phyloP scores from a whole-genome alignment of 2,113 vertebrate genomes.

The Brachyhypopomus gauderio region DNA sequence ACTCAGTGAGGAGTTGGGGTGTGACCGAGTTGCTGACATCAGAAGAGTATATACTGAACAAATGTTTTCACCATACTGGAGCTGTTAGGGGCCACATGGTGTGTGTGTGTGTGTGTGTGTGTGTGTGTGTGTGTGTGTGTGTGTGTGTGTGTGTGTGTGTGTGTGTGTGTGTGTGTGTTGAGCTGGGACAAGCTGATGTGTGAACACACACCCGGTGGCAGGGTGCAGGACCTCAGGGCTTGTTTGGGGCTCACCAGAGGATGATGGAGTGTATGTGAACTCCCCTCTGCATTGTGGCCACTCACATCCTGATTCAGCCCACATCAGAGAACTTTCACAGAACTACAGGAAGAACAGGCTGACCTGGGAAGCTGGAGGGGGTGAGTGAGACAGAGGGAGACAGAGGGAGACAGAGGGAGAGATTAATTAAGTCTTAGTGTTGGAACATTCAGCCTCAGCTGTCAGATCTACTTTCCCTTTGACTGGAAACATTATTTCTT shows the following conservation, averaged over 20 bases:
- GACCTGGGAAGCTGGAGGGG: conserved; percentile 27
- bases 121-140: conserved; percentile 16
- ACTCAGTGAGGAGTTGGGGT: too few species aligned
- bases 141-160: conserved; percentile 14
- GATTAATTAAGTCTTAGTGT: conserved; percentile 46
- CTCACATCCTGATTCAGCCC: conserved; percentile 47
- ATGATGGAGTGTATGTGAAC: conserved; percentile 32
- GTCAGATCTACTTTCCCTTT: too few species aligned
- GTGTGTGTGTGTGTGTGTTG: conserved; percentile 17
- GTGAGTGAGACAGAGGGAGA: conserved; percentile 46
- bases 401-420: conserved; percentile 72
- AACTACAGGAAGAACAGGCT: conserved; percentile 28
- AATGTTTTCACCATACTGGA: conserved; percentile 63
- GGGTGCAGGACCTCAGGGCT: conserved; percentile 8
- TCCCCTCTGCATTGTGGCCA: conserved; percentile 6
- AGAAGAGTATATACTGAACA: conserved; percentile 63
- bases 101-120: conserved; percentile 19
- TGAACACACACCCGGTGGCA: conserved; percentile 52
- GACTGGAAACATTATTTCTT: too few species aligned
- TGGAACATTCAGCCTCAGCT: too few species aligned
- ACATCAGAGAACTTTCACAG: conserved; percentile 50
- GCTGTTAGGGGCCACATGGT: conserved; percentile 35
- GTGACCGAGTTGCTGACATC: conserved; percentile 11
- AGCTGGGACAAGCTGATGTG: conserved; percentile 55
- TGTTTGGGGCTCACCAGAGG: conserved; percentile 4